Evolutionary conservation across 1,140 invertebrate genomes (phyloP).

Genomic region (Notospermus geniculatus): DNA sequence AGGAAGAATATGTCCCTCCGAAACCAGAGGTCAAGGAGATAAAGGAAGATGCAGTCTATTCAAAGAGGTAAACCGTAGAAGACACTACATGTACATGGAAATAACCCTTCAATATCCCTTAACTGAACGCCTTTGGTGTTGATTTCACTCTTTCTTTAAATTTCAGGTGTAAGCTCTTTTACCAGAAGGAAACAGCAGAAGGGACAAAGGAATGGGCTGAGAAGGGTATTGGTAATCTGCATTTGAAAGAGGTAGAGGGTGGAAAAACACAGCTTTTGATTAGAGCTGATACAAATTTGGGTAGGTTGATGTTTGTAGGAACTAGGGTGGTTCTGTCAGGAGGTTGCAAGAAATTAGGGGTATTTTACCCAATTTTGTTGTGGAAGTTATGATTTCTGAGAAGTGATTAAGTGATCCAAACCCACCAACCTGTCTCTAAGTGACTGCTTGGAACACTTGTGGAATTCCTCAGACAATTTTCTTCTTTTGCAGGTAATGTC

Average conservation of each 20-base stretch:
- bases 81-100: no score
- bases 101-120: no score
- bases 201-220: constrained; percentile 65
- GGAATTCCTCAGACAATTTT: no score
- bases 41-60: constrained; percentile 81
- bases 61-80: constrained; percentile 66
- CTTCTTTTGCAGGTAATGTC: constrained; percentile 69
- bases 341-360: no score
- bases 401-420: no score
- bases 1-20: constrained; percentile 78
- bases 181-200: constrained; percentile 70
- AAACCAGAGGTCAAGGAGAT: constrained; percentile 78
- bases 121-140: no score
- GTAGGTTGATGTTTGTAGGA: constrained; percentile 28
- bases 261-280: constrained; percentile 80
- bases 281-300: constrained; percentile 79
- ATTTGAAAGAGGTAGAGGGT: constrained; percentile 74
- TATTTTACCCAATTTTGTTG: no score
- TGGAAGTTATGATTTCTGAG: not conserved
- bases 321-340: no score
- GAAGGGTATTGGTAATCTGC: constrained; percentile 81
- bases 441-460: not conserved
- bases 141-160: constrained; percentile 29
- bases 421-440: no score
- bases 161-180: constrained; percentile 81